Evolutionary conservation across 2,113 vertebrate species (phyloP).

Genomic region (Apus apus): DNA sequence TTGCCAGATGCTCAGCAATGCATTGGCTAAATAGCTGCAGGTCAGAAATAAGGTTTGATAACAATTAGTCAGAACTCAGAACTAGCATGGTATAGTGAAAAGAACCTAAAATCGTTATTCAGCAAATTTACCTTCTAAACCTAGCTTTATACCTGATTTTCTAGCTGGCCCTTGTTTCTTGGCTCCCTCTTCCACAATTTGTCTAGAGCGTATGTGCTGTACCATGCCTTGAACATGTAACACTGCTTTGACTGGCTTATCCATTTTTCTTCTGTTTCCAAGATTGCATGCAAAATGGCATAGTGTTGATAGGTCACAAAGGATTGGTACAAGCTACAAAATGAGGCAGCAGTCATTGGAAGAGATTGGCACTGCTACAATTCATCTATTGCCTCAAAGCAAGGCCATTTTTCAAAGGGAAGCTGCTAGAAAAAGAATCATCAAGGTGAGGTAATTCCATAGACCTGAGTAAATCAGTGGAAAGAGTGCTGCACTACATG

Average conservation of each 20-base stretch:
- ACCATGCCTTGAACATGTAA: background rate
- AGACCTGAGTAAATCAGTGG: conserved; percentile 29
- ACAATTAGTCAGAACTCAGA: background rate
- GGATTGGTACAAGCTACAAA: background rate
- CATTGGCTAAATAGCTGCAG: background rate
- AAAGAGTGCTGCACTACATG: conserved; percentile 15
- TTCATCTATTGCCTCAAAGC: background rate
- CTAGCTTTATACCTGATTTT: background rate
- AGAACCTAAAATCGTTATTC: background rate
- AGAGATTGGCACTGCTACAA: background rate
- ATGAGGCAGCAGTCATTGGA: background rate
- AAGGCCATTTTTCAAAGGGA: background rate
- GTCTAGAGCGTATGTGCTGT: background rate
- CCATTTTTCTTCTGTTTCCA: background rate
- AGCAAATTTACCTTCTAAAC: background rate
- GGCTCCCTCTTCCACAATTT: background rate
- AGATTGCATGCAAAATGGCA: background rate
- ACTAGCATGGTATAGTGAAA: background rate
- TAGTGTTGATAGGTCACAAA: background rate
- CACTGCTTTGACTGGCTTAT: background rate
- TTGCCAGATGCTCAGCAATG: background rate
- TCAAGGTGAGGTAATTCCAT: conserved; percentile 28
- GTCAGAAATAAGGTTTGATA: background rate
- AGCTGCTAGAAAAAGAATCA: conserved; percentile 4
- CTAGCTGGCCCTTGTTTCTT: background rate